These are phyloP conservation scores for Parthenolecanium corni DNA, from an alignment of 2,888 invertebrate genomes.

Conservation along the genomic window DNA sequence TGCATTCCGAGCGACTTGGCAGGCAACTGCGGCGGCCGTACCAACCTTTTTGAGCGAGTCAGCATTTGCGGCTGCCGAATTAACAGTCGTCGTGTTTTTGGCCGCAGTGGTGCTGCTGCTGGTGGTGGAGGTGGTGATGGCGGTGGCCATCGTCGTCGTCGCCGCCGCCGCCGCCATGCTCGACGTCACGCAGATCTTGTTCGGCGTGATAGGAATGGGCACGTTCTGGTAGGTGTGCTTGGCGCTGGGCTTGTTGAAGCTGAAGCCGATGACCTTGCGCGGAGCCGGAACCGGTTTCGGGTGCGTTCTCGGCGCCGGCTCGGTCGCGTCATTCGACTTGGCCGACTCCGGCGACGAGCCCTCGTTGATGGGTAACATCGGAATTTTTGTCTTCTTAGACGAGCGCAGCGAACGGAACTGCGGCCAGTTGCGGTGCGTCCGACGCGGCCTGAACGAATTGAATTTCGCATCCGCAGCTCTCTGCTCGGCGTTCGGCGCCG, in stretches of 20 bases:
- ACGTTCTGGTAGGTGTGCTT: slow-evolving; percentile 46
- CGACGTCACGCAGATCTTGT: slow-evolving; percentile 25
- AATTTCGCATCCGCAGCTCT: slow-evolving; percentile 36
- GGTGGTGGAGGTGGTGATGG: no score
- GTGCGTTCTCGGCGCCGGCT: slow-evolving; percentile 3
- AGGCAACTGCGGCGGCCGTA: no score
- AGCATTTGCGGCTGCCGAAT: no score
- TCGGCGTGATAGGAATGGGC: slow-evolving; percentile 42
- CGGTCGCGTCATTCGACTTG: background rate
- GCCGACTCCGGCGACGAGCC: slow-evolving; percentile 21
- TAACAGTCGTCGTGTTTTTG: no score
- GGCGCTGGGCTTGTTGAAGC: slow-evolving; percentile 31
- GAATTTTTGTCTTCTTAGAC: slow-evolving; percentile 31
- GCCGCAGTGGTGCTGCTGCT: no score
- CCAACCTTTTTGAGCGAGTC: no score
- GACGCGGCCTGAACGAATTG: slow-evolving; percentile 31
- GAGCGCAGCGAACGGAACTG: slow-evolving; percentile 35
- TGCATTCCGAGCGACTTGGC: no score
- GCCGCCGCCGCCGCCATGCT: background rate
- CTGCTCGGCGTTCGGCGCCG: slow-evolving; percentile 38
- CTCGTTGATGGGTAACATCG: slow-evolving; percentile 33
- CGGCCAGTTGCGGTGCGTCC: slow-evolving; percentile 32
- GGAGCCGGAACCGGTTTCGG: slow-evolving; percentile 35
- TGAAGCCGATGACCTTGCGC: slow-evolving; percentile 33
- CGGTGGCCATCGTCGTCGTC: background rate